Base-by-base conservation (phyloP, 2,888 invertebrate genomes). In the Seira ritae region DNA sequence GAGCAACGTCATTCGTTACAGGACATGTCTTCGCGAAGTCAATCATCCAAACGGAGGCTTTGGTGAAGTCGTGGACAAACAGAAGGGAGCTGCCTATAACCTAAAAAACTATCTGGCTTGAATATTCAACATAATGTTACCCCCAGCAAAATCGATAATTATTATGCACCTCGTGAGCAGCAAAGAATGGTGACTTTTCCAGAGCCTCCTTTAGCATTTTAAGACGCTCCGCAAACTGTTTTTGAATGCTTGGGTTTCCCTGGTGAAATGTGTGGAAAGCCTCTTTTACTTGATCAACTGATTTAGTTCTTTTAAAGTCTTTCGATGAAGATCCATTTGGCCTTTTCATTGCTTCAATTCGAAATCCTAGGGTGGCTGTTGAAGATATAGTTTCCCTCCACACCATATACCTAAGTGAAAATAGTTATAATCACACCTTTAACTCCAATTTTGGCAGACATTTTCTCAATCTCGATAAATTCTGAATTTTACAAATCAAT, bases 361-460 rank as follows among this genome's bases (percentile, higher is more conserved):
- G 93, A 92, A 99, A 99, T 77, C 99, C 99, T 70, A 98, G 93
- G 0, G 96, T 96, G 0, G 98, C 95, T n/a, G 98, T 98, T 60
- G 98, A 98, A 74, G 98, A 98, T 89, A 98, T 98, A 10, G 97
- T 97, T 91, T 99, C 99, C 77, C 99, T 92, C 97, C 98, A 98
- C 66, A 98, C 93, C 96, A 97, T 97, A 91, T 97, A 96, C 91
- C 90, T 90, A 62, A n/a, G n/a, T n/a, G n/a, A n/a, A n/a, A n/a
- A n/a, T n/a, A n/a, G n/a, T n/a, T n/a, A n/a, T n/a, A n/a, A n/a
- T 42, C 42, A 42, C n/a, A n/a, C n/a, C n/a, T n/a, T n/a, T n/a
- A n/a, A n/a, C n/a, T n/a, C 98, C 98, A 88, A 98, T 95, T 92
- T 98, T 98, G 91, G 98, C 97, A 92, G 98, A 98, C 98, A 98